phyloP scores from a whole-genome alignment of 1,140 invertebrate genomes.

The Drosophila tani region DNA sequence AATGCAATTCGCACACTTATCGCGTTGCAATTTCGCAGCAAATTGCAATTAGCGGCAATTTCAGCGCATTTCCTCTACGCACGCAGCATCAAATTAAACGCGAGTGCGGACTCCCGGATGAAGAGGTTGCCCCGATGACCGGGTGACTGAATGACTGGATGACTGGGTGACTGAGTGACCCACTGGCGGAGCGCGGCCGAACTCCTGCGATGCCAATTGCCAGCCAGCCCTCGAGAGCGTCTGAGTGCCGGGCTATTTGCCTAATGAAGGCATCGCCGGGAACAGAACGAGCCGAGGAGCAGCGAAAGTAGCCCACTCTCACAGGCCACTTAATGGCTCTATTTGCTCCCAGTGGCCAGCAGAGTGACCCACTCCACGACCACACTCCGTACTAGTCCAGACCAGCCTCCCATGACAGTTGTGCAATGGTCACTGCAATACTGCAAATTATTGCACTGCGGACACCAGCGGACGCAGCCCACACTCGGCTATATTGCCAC shows the following conservation, averaged over 20 bases:
- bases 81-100: constrained; percentile 49
- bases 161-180: constrained; percentile 66
- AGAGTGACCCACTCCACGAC: constrained; percentile 9
- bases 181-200: constrained; percentile 47
- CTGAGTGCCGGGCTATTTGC: constrained; percentile 67
- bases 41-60: constrained; percentile 78
- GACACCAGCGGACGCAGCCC: constrained; percentile 45
- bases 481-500: constrained; percentile 50
- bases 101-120: constrained; percentile 12
- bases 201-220: constrained; percentile 43
- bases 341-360: constrained; percentile 48
- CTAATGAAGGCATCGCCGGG: constrained; percentile 75
- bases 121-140: constrained; percentile 8
- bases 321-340: constrained; percentile 74
- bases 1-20: constrained; percentile 61
- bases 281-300: constrained; percentile 24
- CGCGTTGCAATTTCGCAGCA: constrained; percentile 56
- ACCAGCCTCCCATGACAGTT: constrained; percentile 49
- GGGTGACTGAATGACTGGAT: constrained; percentile 48
- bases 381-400: constrained; percentile 4
- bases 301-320: constrained; percentile 76
- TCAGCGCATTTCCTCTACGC: constrained; percentile 55
- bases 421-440: constrained; percentile 61
- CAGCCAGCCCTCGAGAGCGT: constrained; percentile 48
- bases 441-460: constrained; percentile 63